These are phyloP conservation scores for Toxotes chatareus DNA, from an alignment of 2,113 vertebrate species.

Conservation along the genomic window DNA sequence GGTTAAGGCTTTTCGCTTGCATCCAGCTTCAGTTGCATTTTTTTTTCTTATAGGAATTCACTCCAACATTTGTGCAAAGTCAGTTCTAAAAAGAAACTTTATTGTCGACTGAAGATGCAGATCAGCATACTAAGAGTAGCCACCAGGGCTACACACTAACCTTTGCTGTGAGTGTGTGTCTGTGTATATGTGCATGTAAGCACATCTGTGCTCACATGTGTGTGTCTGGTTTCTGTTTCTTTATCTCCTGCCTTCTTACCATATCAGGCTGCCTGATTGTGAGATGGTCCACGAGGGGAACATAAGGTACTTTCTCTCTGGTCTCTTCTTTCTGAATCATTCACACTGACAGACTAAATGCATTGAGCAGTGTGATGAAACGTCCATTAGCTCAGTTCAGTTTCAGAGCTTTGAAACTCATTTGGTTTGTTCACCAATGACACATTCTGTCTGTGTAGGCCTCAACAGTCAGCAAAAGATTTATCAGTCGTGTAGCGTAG, in stretches of 20 bases:
- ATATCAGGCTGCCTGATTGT: slow-evolving; percentile 88
- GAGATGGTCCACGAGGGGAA: slow-evolving; percentile 84
- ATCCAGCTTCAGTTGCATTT: background rate
- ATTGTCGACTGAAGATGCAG: slow-evolving; percentile 4
- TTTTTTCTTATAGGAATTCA: background rate
- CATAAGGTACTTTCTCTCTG: slow-evolving; percentile 85
- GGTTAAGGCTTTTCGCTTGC: background rate
- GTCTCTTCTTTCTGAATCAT: slow-evolving; percentile 36
- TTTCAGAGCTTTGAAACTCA: too few relatives aligned
- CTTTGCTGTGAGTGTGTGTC: slow-evolving; percentile 42
- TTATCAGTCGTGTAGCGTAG: too few relatives aligned
- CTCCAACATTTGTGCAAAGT: background rate
- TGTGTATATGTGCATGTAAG: slow-evolving; percentile 22
- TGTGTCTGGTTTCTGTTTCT: slow-evolving; percentile 58
- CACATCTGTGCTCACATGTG: slow-evolving; percentile 30
- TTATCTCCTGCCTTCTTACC: slow-evolving; percentile 72
- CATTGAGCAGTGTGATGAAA: too few relatives aligned
- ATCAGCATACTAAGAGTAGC: slow-evolving; percentile 36
- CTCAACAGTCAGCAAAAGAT: too few relatives aligned
- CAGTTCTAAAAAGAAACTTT: background rate
- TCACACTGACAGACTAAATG: background rate
- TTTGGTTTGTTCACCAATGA: too few relatives aligned
- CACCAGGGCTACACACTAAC: slow-evolving; percentile 59
- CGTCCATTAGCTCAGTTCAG: too few relatives aligned
- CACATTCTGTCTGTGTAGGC: too few relatives aligned